Evolutionary conservation across 2,888 invertebrate genomes (phyloP).

Genomic region (Villa cingulata): DNA sequence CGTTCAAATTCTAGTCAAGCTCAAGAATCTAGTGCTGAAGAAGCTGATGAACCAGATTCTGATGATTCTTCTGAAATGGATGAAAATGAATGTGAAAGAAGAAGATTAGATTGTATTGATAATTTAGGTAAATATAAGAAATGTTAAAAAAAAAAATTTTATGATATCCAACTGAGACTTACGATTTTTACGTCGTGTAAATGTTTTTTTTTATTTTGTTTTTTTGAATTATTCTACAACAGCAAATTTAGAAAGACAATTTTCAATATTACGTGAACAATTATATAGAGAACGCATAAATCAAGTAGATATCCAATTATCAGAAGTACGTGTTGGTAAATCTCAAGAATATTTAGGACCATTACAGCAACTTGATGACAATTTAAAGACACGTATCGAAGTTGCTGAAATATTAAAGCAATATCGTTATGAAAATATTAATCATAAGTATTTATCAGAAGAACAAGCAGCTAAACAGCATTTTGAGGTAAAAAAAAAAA

Average conservation of each 20-base stretch:
- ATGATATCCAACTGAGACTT: not conserved
- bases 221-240: too few relatives aligned
- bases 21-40: conserved; percentile 58
- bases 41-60: conserved; percentile 66
- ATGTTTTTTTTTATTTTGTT: not conserved
- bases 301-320: conserved; percentile 71
- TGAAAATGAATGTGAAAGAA: conserved; percentile 76
- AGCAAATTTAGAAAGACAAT: conserved; percentile 76
- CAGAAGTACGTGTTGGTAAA: conserved; percentile 71
- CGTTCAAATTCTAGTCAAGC: conserved; percentile 52
- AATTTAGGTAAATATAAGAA: conserved; percentile 45
- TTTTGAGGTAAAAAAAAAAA: conserved; percentile 50
- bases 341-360: conserved; percentile 84
- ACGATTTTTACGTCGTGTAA: not conserved
- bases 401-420: conserved; percentile 79
- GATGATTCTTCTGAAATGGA: conserved; percentile 85
- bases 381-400: conserved; percentile 70
- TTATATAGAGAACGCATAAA: conserved; percentile 68
- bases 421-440: conserved; percentile 66
- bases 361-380: conserved; percentile 71
- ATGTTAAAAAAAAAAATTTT: not conserved
- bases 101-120: conserved; percentile 69
- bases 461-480: conserved; percentile 79
- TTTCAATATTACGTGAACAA: conserved; percentile 73
- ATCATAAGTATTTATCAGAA: conserved; percentile 77